Percentiles rank a stretch among this genome's conserved stretches.
Conservation (phyloP, 2,888 invertebrate species). For the Electrophaes corylata region DNA sequence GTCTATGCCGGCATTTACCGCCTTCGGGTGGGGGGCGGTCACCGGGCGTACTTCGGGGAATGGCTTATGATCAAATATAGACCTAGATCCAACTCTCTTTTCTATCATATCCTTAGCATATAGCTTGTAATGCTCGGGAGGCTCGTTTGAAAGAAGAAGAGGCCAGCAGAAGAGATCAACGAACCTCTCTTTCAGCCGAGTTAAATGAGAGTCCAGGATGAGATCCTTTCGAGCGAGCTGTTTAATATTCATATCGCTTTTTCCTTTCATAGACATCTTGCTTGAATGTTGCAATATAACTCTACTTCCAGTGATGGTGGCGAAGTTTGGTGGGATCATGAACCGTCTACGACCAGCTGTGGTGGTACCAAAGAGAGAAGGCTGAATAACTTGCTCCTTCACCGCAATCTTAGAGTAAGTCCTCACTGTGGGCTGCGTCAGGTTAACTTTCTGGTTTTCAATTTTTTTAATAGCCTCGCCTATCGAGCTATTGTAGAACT, state of each 20-base stretch:
- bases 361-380: background rate
- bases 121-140: constrained; percentile 7
- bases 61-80: background rate
- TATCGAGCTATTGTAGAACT: constrained; percentile 2
- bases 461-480: background rate
- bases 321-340: constrained; percentile 17
- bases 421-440: background rate
- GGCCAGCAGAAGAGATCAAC: constrained; percentile 21
- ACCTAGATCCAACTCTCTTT: background rate
- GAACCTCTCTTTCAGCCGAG: constrained; percentile 5
- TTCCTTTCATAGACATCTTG: constrained; percentile 1
- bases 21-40: background rate
- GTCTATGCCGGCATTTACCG: background rate
- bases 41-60: constrained; percentile 2
- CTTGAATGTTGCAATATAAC: background rate
- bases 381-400: background rate
- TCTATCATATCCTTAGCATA: background rate
- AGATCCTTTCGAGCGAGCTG: background rate
- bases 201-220: background rate
- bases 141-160: constrained; percentile 10
- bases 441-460: background rate
- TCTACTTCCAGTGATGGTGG: constrained; percentile 11
- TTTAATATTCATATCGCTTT: constrained; percentile 1
- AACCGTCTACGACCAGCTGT: background rate
- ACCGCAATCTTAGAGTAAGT: background rate